Conservation (phyloP, 2,888 invertebrate species). For the Troilus luridus region DNA sequence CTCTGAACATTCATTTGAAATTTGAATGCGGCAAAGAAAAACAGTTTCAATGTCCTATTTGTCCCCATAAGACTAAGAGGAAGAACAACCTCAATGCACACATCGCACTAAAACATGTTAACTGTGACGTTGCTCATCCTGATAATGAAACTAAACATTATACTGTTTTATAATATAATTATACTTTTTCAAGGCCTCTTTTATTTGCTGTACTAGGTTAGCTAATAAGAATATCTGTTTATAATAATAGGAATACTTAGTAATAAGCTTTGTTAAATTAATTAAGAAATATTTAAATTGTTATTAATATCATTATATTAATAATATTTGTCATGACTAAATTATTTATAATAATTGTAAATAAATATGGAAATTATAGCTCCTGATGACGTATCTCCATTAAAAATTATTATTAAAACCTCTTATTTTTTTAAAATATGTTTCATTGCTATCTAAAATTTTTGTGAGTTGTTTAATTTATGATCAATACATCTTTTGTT, state of each 20-base stretch:
- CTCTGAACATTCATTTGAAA: slow-evolving; percentile 64
- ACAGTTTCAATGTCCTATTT: slow-evolving; percentile 69
- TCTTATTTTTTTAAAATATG: not conserved
- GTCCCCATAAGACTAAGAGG: slow-evolving; percentile 68
- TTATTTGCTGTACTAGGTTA: not conserved
- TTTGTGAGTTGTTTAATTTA: not conserved
- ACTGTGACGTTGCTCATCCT: not conserved
- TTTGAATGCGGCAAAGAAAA: slow-evolving; percentile 69
- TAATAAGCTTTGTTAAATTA: not conserved
- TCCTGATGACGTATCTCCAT: not conserved
- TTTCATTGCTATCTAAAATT: not conserved
- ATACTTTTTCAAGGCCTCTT: not conserved
- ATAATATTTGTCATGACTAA: not conserved
- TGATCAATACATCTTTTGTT: not conserved
- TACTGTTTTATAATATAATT: slow-evolving; percentile 6
- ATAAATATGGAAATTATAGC: not conserved
- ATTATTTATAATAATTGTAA: not conserved
- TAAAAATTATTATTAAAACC: not conserved
- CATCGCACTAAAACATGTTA: slow-evolving; percentile 62
- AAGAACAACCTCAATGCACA: slow-evolving; percentile 68
- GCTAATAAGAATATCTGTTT: not conserved
- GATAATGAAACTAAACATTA: slow-evolving; percentile 30
- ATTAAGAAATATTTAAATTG: not conserved
- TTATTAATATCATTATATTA: not conserved
- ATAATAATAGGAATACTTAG: not conserved